Evolutionary conservation across 2,888 invertebrate genomes (phyloP), one percentile per base, ranked within the genome.

Genomic region (Trissolcus brochymenae): DNA sequence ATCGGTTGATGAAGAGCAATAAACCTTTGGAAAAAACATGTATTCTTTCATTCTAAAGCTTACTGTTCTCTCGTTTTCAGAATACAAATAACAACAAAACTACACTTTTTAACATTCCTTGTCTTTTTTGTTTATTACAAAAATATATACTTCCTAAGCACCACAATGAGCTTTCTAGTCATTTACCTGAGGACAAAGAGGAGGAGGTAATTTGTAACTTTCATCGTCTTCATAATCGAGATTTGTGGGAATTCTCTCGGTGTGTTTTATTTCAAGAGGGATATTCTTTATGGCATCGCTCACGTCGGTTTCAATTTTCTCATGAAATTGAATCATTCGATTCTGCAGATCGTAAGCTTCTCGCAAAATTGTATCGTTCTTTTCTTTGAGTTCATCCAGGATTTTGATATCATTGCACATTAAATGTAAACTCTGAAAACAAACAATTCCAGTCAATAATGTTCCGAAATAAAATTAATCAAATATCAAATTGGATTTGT

Each of bases 371-470:
- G 90, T 90, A 4, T 91, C 89, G 81, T 94, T 94, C 17, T 94
- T 92, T 53, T 91, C 91, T 67, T 93, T 92, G 61, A 97, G 90
- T 55, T 92, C 92, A 50, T 93, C 92, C 73, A 96, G 91, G 0
- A 92, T 90, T 54, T 92, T 92, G 81, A 94, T 91, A 87, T 96
- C 95, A 86, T 96, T 95, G 54, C 94, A 94, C 85, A 97, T 94
- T 77, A 97, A 92, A 81, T 96, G 95, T 85, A 95, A 91, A 77
- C 95, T 92, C 89, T 92, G 89, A 16, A 46, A 46, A 43, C 13
- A 11, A 43, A 25, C 4, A 25, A 25, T 25, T 6, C 25, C 2
- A 2, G 16, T 14, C 46, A 46, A 7, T 46, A 6, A n/a, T 0
- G 7, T 46, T 46, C 16, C 9, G 11, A 11, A 35, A 35, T 35